Conservation (phyloP, 2,888 invertebrate species). For the Drosophila neutralis region DNA sequence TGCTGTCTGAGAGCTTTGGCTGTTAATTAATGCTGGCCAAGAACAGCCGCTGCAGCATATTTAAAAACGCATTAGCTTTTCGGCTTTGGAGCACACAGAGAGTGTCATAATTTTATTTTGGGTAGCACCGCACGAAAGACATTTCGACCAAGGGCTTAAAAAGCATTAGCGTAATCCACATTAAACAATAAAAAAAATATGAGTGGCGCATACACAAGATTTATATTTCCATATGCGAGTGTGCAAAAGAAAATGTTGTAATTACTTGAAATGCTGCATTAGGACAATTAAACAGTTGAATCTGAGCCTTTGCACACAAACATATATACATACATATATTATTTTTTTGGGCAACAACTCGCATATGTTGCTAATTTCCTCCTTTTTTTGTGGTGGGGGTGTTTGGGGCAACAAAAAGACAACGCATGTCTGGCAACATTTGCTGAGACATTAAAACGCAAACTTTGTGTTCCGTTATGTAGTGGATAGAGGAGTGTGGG, state of each 20-base stretch:
- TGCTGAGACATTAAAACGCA: slow-evolving; percentile 69
- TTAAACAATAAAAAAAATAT: slow-evolving; percentile 23
- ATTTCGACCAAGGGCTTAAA: slow-evolving; percentile 46
- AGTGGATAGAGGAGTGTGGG: not conserved
- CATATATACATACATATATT: not conserved
- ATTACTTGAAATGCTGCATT: slow-evolving; percentile 61
- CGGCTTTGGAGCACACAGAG: slow-evolving; percentile 13
- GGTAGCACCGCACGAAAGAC: slow-evolving; percentile 23
- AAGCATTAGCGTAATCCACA: slow-evolving; percentile 48
- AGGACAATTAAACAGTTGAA: slow-evolving; percentile 6
- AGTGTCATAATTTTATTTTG: slow-evolving; percentile 51
- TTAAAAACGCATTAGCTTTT: slow-evolving; percentile 75
- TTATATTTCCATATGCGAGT: slow-evolving; percentile 39
- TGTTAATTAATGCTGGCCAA: slow-evolving; percentile 71
- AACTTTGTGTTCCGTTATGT: slow-evolving; percentile 55
- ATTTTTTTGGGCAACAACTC: slow-evolving; percentile 34
- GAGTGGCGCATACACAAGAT: slow-evolving; percentile 32
- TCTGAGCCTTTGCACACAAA: slow-evolving; percentile 7
- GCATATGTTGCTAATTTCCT: slow-evolving; percentile 76
- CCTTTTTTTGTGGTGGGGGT: slow-evolving; percentile 1
- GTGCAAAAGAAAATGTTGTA: slow-evolving; percentile 56
- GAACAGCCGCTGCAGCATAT: slow-evolving; percentile 73
- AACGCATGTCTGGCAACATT: slow-evolving; percentile 37
- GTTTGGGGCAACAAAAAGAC: slow-evolving; percentile 22
- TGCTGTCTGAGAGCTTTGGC: slow-evolving; percentile 19